Base-by-base conservation (phyloP, 2,797 vertebrate genomes). In the Myotis myotis region DNA sequence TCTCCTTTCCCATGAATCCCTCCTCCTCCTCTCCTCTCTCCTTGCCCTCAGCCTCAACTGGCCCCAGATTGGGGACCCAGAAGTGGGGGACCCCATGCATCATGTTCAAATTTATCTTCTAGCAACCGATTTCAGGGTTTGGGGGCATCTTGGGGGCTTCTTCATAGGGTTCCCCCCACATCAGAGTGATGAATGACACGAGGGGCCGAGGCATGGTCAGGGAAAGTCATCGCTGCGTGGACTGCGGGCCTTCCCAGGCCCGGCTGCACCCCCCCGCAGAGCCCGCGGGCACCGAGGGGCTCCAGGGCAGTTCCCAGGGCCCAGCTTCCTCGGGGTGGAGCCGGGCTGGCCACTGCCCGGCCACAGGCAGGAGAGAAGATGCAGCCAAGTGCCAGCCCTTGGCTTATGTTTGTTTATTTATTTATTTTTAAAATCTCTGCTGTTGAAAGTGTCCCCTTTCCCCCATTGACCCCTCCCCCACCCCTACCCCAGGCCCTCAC, bases 201-300 rank as follows among this genome's bases (percentile, higher is more conserved):
- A 90, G 87, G 70, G 89, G 92, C 70, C 89, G 75, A 87, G 92
- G 60, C 60, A 83, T 17, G 74, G 74, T 88, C 0, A 62, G 66
- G 95, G 84, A 87, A 96, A 93, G 93, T 87, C 93, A 75, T 88
- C 93, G 83, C n/a, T 72, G 23, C 96, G 79, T 95, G 95, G 92
- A 96, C 87, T 97, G 90, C 87, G 94, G 90, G 93, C 25, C 62
- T 89, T 57, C 96, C 94, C 96, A 96, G 95, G 78, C 41, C 64
- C 51, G 70, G 41, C 89, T 94, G 95, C 93, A 87, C 84, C 87
- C 78, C 89, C 83, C 91, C 78, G 74, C 87, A 96, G 84, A 74
- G 74, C 44, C 87, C 2, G 2, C 11, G 51, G 84, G 88, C 68
- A 85, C 44, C 0, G 0, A 87, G 76, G 28, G 70, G 81, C 41